These are phyloP conservation scores for Pelusios castaneus DNA, from an alignment of 2,113 vertebrate genomes.

Conservation along the genomic window DNA sequence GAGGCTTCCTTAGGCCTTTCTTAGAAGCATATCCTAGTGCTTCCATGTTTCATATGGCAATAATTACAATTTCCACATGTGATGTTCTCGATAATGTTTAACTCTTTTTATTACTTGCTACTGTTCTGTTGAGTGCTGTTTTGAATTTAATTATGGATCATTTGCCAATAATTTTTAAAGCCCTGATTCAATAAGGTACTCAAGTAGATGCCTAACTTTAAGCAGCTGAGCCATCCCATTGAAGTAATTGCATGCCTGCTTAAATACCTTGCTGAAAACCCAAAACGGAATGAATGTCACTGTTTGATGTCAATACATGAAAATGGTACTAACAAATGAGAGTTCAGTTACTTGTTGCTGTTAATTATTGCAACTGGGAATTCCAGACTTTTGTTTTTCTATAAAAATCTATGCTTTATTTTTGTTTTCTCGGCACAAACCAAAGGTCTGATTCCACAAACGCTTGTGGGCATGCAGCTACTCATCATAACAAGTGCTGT, in stretches of 20 bases:
- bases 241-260: rapidly evolving
- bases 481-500: background rate
- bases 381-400: background rate
- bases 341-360: background rate
- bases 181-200: slow-evolving; percentile 15
- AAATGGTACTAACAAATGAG: background rate
- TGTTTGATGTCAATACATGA: background rate
- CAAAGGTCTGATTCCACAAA: rapidly evolving
- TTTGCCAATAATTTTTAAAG: slow-evolving; percentile 28
- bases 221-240: background rate
- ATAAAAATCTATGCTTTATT: background rate
- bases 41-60: slow-evolving; percentile 46
- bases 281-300: rapidly evolving
- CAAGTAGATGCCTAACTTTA: slow-evolving; percentile 21
- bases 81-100: slow-evolving; percentile 40
- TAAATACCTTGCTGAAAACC: background rate
- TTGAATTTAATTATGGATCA: slow-evolving; percentile 62
- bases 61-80: slow-evolving; percentile 42
- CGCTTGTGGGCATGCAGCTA: background rate
- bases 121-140: slow-evolving; percentile 53
- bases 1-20: slow-evolving; percentile 35
- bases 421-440: background rate
- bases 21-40: background rate
- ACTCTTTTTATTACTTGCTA: slow-evolving; percentile 50
- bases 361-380: rapidly evolving